Percentiles rank a stretch among this genome's conserved stretches.
These are phyloP conservation scores for Nemurella pictetii DNA, from an alignment of 2,888 invertebrate species.

Conservation along the genomic window DNA sequence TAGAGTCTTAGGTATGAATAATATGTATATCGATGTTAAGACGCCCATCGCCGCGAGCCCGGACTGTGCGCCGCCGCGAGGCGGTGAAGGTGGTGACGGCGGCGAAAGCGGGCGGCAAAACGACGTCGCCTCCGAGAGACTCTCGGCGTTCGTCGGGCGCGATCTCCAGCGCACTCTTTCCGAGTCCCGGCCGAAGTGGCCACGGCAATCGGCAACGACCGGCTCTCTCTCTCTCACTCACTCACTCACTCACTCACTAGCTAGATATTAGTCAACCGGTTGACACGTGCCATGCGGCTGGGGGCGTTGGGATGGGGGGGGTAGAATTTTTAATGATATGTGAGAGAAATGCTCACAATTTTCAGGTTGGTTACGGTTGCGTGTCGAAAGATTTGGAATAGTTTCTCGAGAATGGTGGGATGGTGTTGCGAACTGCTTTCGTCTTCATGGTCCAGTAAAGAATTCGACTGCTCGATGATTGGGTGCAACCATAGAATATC, in stretches of 20 bases:
- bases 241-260: neutral
- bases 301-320: neutral
- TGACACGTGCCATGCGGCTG: neutral
- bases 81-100: neutral
- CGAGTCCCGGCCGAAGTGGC: neutral
- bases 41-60: neutral
- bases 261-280: neutral
- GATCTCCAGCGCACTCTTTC: neutral
- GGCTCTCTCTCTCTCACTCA: no score
- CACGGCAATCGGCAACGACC: neutral
- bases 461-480: no score
- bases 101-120: no score
- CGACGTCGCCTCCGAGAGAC: no score
- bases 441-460: no score
- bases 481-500: no score
- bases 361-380: neutral
- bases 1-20: no score
- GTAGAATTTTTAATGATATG: no score
- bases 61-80: neutral
- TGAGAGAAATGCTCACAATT: neutral
- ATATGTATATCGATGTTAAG: no score
- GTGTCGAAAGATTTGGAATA: neutral
- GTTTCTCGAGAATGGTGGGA: no score
- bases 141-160: neutral
- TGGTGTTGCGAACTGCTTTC: no score